A percentile compares a stretch with the other conserved stretches of the same genome.
Conservation (phyloP, 2,113 vertebrate species). For the Mus pahari region DNA sequence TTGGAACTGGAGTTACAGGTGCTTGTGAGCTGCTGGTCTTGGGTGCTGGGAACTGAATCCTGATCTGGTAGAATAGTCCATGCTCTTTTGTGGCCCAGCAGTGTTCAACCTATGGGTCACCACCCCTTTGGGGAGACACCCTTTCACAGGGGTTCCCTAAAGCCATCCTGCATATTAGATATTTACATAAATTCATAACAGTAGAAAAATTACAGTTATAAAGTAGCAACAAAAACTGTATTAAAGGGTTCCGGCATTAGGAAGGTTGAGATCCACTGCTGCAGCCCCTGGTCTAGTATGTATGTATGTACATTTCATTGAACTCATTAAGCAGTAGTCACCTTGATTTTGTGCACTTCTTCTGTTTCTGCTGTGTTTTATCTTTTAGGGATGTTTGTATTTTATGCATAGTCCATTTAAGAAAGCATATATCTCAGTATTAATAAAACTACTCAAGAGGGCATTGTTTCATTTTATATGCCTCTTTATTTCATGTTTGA, state of each 20-base stretch:
- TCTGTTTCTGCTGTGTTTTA: not conserved
- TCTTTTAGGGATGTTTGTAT: not conserved
- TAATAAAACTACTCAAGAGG: not conserved
- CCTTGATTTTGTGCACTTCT: not conserved
- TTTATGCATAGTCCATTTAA: not conserved
- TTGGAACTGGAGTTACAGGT: not conserved
- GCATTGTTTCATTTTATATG: not conserved
- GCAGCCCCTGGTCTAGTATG: not conserved
- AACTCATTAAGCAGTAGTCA: not conserved
- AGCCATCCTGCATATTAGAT: not conserved
- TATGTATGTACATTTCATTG: not conserved
- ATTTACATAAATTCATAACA: not conserved
- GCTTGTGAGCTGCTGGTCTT: not conserved
- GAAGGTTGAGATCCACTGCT: not conserved
- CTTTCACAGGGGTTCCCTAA: not conserved
- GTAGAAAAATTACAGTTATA: not conserved
- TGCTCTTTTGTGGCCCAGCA: not conserved
- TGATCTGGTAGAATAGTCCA: not conserved
- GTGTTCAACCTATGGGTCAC: not conserved
- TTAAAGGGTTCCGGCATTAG: not conserved
- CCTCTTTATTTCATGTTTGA: conserved; percentile 17
- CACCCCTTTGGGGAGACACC: not conserved
- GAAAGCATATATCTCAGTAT: conserved; percentile 5
- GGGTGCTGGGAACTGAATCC: not conserved
- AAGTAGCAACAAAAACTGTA: not conserved